These are phyloP conservation scores for Cotesia typhae DNA, from an alignment of 1,140 invertebrate genomes.

Conservation along the genomic window DNA sequence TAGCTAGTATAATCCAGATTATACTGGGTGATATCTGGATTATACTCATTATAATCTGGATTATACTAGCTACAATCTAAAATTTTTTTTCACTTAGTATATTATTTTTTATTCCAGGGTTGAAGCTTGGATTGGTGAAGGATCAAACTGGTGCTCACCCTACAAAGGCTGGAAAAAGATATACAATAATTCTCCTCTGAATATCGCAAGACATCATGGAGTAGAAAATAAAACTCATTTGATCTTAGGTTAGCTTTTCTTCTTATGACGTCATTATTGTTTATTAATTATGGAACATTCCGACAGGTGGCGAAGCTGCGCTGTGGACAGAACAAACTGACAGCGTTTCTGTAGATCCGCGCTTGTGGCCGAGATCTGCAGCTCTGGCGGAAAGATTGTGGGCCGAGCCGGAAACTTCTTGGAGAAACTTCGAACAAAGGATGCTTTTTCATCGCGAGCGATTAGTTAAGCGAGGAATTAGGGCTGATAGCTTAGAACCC, in stretches of 20 bases:
- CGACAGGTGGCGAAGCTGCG: constrained; percentile 76
- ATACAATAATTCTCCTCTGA: constrained; percentile 77
- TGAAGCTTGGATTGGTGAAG: constrained; percentile 69
- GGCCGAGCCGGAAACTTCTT: constrained; percentile 71
- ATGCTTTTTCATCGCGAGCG: constrained; percentile 77
- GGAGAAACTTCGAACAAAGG: constrained; percentile 73
- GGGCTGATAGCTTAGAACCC: constrained; percentile 77
- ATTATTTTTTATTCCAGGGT: constrained; percentile 51
- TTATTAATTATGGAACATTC: constrained; percentile 17
- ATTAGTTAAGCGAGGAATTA: constrained; percentile 73
- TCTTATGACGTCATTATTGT: constrained; percentile 13
- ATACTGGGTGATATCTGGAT: too few species aligned
- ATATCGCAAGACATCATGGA: constrained; percentile 60
- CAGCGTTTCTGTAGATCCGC: constrained; percentile 70
- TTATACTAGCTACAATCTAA: too few species aligned
- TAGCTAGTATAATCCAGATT: too few species aligned
- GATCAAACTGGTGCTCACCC: constrained; percentile 88
- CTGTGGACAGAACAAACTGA: constrained; percentile 85
- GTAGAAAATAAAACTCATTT: constrained; percentile 65
- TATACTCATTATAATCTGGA: too few species aligned
- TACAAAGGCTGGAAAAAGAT: constrained; percentile 90
- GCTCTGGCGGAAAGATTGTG: constrained; percentile 84
- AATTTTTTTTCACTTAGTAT: too few species aligned
- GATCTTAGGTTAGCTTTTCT: constrained; percentile 59
- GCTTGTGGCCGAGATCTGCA: constrained; percentile 81